Base-by-base conservation (phyloP, 2,113 vertebrate species). In the Asarcornis scutulata region DNA sequence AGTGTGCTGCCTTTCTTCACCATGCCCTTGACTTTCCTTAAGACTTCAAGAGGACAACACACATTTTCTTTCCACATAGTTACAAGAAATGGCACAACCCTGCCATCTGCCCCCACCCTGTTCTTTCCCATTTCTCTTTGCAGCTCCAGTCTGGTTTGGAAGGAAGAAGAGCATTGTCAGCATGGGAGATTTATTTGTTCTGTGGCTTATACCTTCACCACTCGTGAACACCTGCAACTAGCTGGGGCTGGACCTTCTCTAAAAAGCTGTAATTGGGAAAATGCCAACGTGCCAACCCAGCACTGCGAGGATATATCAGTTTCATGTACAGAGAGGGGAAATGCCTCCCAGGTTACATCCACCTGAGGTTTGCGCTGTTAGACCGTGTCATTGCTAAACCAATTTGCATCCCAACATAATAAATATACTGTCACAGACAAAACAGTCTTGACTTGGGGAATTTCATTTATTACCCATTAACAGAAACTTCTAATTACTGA, bases 91-190 rank as follows among this genome's bases (percentile, higher is more conserved):
- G 11, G 12, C 46, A 80, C 62, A 31, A 74, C 46, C 13, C 12
- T 79, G 34, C 14, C 31, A 56, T 12, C 21, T 68, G 12, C 8
- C 15, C 53, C 60, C 34, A 25, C 3, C 50, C 42, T 38, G 7
- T 32, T 82, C 76, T 50, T 29, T 74, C 52, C 27, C 42, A 38
- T 55, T 42, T 26, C 20, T 50, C 25, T 81, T 11, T 46, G 11
- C 21, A 2, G 1, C 13, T 83, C 44, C 21, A 42, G 38, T 56
- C 1, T 0, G 12, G 26, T 50, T 67, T 56, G 22, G 31, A 68
- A 74, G n/a, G 52, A 87, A 80, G 44, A 67, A 34, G n/a, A 63
- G 36, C 36, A 38, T 48, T 25, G 25, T 2, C 10, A 63, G 36
- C 60, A 63, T 38, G 25, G 25, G 34, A 38, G 60, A 38, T 26